Evolutionary conservation across 2,888 invertebrate genomes (phyloP).

Genomic region (Onchidella celtica): DNA sequence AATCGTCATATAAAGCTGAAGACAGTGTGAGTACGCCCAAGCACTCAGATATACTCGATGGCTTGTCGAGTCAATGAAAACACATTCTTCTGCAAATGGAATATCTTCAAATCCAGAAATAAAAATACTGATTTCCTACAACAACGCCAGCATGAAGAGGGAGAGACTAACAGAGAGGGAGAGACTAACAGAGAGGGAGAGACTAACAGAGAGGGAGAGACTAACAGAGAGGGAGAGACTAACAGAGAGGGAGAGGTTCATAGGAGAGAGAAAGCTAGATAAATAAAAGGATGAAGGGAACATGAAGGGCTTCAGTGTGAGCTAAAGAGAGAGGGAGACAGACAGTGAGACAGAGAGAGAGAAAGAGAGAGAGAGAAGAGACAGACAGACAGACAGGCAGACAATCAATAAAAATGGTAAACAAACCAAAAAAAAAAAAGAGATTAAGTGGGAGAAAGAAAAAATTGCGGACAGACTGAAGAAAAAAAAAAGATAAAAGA

Average conservation of each 20-base stretch:
- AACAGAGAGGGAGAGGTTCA: not conserved
- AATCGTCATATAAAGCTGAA: no score
- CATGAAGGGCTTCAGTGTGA: not conserved
- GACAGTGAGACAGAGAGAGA: constrained; percentile 2
- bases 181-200: not conserved
- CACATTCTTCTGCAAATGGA: no score
- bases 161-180: not conserved
- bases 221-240: not conserved
- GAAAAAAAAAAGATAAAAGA: not conserved
- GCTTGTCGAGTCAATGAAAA: no score
- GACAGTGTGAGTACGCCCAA: no score
- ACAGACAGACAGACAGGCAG: constrained; percentile 5
- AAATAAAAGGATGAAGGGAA: not conserved
- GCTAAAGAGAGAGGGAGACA: not conserved
- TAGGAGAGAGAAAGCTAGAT: not conserved
- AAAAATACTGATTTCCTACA: no score
- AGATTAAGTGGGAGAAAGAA: not conserved
- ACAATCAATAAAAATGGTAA: not conserved
- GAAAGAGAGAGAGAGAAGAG: constrained; percentile 16
- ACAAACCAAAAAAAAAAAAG: not conserved
- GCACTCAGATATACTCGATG: no score
- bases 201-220: not conserved
- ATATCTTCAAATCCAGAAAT: no score
- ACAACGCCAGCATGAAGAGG: no score
- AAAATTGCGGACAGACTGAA: not conserved